Evolutionary conservation across 2,797 vertebrate species (phyloP).

Genomic region (Neopelma chrysocephalum): DNA sequence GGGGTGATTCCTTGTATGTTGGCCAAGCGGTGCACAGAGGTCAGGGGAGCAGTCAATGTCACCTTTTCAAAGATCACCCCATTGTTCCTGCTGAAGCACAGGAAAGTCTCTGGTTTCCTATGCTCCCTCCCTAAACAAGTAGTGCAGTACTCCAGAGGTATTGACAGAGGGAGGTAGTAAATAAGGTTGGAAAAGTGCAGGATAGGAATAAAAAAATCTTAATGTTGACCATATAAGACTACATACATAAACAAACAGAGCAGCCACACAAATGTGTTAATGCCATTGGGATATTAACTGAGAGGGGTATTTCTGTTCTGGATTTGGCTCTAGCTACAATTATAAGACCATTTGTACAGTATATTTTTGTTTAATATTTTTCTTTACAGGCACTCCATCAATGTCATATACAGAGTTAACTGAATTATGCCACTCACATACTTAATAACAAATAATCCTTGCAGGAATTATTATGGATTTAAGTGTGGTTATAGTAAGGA

Average conservation of each 20-base stretch:
- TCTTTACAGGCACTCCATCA: constrained; percentile 19
- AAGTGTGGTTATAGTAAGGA: constrained; percentile 31
- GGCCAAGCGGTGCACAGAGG: not conserved
- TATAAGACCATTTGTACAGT: constrained; percentile 29
- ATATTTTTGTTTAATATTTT: constrained; percentile 46
- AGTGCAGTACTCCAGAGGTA: not conserved
- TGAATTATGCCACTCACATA: constrained; percentile 42
- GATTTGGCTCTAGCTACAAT: constrained; percentile 38
- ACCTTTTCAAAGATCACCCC: not conserved
- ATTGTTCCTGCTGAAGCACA: not conserved
- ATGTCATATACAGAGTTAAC: constrained; percentile 3
- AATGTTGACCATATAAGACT: not conserved
- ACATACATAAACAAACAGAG: constrained; percentile 2
- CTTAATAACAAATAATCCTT: constrained; percentile 60
- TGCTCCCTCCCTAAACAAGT: not conserved
- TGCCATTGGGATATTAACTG: not conserved
- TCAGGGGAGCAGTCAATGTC: not conserved
- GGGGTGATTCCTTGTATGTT: not conserved
- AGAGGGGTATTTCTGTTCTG: not conserved
- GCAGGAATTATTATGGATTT: constrained; percentile 36
- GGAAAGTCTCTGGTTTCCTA: not conserved
- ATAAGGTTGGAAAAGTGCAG: not conserved
- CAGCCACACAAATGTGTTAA: not conserved
- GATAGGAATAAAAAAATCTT: not conserved
- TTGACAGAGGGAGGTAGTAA: not conserved